Conservation (phyloP, 2,113 vertebrate genomes). For the Mastomys coucha region DNA sequence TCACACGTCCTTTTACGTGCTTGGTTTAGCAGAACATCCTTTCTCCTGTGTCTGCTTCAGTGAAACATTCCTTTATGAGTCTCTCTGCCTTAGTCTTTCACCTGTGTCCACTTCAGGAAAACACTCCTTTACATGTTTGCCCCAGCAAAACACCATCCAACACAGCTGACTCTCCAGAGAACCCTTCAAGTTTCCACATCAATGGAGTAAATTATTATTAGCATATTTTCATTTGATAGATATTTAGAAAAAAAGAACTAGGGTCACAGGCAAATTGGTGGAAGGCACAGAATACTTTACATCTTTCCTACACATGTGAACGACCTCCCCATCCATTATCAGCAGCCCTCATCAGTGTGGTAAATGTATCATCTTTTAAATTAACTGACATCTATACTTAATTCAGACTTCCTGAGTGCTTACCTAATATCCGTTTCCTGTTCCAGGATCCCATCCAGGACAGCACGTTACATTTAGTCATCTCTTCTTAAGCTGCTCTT, state of each 20-base stretch:
- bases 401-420: constrained; percentile 14
- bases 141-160: too few species aligned
- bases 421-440: constrained; percentile 10
- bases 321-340: background rate
- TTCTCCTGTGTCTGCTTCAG: too few species aligned
- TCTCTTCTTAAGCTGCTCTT: constrained; percentile 18
- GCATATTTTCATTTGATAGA: background rate
- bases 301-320: too few species aligned
- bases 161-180: too few species aligned
- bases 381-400: background rate
- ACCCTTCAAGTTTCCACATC: too few species aligned
- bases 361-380: background rate
- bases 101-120: too few species aligned
- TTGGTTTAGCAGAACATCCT: too few species aligned
- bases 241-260: background rate
- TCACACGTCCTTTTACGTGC: too few species aligned
- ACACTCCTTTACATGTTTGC: too few species aligned
- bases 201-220: background rate
- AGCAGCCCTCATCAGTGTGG: background rate
- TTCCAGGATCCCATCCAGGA: background rate
- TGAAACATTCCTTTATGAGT: too few species aligned
- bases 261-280: background rate
- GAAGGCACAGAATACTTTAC: background rate
- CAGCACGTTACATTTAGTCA: background rate
- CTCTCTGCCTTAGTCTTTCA: too few species aligned